phyloP scores from a whole-genome alignment of 2,797 vertebrate genomes.

The Geotrypetes seraphini region DNA sequence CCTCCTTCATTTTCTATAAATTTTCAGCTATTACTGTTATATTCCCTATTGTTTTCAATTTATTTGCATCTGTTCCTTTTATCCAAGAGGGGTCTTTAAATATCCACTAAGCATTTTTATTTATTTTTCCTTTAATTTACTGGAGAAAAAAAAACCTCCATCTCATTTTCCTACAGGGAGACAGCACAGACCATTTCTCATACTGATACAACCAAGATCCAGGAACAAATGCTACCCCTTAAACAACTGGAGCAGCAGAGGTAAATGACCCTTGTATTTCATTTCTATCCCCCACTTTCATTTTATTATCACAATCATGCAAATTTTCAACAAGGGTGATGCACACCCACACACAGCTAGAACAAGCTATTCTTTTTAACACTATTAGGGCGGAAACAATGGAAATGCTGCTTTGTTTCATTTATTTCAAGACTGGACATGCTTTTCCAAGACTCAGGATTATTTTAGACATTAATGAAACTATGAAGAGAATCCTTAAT shows the following conservation, averaged over 20 bases:
- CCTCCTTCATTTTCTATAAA: too few relatives aligned
- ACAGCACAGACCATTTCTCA: conserved; percentile 13
- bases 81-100: conserved; percentile 9
- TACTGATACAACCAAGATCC: conserved; percentile 13
- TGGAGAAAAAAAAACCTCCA: too few relatives aligned
- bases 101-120: conserved; percentile 7
- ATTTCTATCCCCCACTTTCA: conserved; percentile 10
- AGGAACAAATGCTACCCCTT: too few relatives aligned
- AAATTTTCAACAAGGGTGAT: neutral
- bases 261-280: conserved; percentile 16
- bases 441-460: too few relatives aligned
- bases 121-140: too few relatives aligned
- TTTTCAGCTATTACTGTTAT: conserved; percentile 24
- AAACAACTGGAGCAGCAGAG: neutral
- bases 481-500: too few relatives aligned
- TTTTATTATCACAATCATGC: conserved; percentile 11
- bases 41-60: conserved; percentile 8
- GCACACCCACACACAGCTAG: conserved; percentile 3
- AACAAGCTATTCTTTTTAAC: too few relatives aligned
- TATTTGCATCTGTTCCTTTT: conserved; percentile 12
- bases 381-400: too few relatives aligned
- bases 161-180: conserved; percentile 6
- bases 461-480: too few relatives aligned
- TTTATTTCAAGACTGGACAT: too few relatives aligned
- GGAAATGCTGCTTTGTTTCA: too few relatives aligned